A percentile compares a stretch with the other conserved stretches of the same genome.
Conservation (phyloP, 1,140 invertebrate genomes). For the Apis florea region DNA sequence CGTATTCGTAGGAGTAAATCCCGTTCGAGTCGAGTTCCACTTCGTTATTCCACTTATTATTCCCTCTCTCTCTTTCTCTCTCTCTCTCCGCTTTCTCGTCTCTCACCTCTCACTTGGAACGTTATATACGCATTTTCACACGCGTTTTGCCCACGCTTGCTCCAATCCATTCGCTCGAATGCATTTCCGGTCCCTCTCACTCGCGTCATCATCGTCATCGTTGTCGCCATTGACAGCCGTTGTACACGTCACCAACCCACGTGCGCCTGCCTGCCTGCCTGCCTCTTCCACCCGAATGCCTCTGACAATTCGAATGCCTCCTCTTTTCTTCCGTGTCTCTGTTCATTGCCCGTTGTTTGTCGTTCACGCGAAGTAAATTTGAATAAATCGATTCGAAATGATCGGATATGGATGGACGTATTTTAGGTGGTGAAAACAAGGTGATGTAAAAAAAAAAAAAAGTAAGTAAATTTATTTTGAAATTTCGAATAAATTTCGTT, state of each 20-base stretch:
- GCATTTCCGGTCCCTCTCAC: constrained; percentile 48
- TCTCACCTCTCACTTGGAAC: not conserved
- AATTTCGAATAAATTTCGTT: no score
- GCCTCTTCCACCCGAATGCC: no score
- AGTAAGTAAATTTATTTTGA: no score
- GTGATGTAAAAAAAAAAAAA: no score
- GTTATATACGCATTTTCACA: constrained; percentile 34
- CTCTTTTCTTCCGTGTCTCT: not conserved
- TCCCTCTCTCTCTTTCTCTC: not conserved
- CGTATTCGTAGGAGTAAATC: constrained; percentile 49
- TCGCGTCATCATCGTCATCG: not conserved
- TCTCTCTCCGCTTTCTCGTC: not conserved
- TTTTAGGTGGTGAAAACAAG: no score
- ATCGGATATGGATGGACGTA: no score
- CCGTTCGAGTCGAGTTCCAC: constrained; percentile 34
- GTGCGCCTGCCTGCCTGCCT: not conserved
- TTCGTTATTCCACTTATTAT: constrained; percentile 23
- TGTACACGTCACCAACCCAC: not conserved
- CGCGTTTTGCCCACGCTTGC: constrained; percentile 25
- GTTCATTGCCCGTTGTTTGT: not conserved
- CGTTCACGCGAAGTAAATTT: no score
- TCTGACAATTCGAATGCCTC: no score
- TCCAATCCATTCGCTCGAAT: constrained; percentile 20
- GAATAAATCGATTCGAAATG: no score
- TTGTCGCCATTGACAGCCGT: not conserved